Evolutionary conservation across 2,888 invertebrate genomes (phyloP), one percentile per base, ranked within the genome.

Genomic region (Mongoloraphidia duomilia): DNA sequence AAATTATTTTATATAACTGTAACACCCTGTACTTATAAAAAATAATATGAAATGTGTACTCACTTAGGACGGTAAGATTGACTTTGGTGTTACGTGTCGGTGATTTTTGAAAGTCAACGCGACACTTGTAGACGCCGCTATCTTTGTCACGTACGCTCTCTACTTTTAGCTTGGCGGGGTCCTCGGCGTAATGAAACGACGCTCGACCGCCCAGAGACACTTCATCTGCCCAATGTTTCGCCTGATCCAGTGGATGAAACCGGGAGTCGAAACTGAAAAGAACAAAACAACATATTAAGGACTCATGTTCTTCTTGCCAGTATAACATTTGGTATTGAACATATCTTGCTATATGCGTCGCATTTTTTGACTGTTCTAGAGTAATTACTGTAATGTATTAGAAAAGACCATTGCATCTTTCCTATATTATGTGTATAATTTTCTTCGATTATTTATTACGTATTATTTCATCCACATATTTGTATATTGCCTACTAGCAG

Each of bases 31-130:
- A 6, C 10, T 12, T 44, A 35, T 34, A 13, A 34, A 34, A 13
- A 44, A 35, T 10, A 12, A 34, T 4, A 44, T 35, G 11, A 47
- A 9, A 17, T 9, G 11, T 26, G 9, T 57, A 81, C 89, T 86
- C 71, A 91, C 91, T 82, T 63, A 91, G 87, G 58, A 92, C 84
- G 57, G 87, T 88, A 60, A 92, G 79, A 69, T 89, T 89, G 68
- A 91, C 85, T 70, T 84, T 81, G 60, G 85, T 77, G 66, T 91
- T 89, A 58, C 88, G 78, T 2, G 91, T 92, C 1, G 90, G 91
- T 10, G 89, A 86, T 65, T 86, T 84, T 64, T 84, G 84, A 72
- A 91, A 92, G 72, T 92, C 92, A 8, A 91, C 89, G 51, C 92
- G 74, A 69, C 92, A 92, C 53, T 89, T 76, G 70, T 91, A 91